Evolutionary conservation across 2,888 invertebrate genomes (phyloP).

Genomic region (Mesorhabditis belari): DNA sequence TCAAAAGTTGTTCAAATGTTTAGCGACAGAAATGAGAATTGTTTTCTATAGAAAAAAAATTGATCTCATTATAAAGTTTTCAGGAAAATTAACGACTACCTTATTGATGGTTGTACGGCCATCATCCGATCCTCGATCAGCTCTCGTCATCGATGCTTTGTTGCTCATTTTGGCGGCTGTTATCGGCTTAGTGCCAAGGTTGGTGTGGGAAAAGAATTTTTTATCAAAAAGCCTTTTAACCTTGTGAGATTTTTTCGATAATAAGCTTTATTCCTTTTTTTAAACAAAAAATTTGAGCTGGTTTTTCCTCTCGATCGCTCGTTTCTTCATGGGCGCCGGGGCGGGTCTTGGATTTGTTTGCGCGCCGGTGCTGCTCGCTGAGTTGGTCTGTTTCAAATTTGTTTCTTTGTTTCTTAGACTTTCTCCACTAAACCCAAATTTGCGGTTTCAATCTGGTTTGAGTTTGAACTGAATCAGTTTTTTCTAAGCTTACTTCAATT

Average conservation of each 20-base stretch:
- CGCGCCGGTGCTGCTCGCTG: slow-evolving; percentile 25
- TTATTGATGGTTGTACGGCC: slow-evolving; percentile 5
- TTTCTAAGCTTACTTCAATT: too few species aligned
- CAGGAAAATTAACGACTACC: slow-evolving; percentile 28
- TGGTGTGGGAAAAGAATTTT: too few species aligned
- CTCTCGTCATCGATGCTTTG: slow-evolving; percentile 10
- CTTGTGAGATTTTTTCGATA: background rate
- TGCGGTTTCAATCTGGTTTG: too few species aligned
- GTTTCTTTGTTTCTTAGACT: too few species aligned
- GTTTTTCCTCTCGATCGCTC: slow-evolving; percentile 11
- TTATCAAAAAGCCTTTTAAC: background rate
- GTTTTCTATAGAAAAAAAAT: too few species aligned
- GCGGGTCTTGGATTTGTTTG: slow-evolving; percentile 36
- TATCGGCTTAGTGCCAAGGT: slow-evolving; percentile 16
- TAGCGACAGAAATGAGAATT: too few species aligned
- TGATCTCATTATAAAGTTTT: too few species aligned
- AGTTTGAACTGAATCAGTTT: too few species aligned
- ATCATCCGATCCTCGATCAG: slow-evolving; percentile 9
- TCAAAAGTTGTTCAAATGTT: too few species aligned
- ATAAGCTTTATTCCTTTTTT: too few species aligned
- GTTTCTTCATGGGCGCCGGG: slow-evolving; percentile 31
- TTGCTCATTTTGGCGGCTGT: slow-evolving; percentile 18
- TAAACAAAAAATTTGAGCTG: slow-evolving; percentile 9
- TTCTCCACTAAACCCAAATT: too few species aligned
- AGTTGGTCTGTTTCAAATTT: background rate